These are phyloP conservation scores for Ctenochaetus hawaiiensis DNA, from an alignment of 2,797 vertebrate species.

Conservation along the genomic window DNA sequence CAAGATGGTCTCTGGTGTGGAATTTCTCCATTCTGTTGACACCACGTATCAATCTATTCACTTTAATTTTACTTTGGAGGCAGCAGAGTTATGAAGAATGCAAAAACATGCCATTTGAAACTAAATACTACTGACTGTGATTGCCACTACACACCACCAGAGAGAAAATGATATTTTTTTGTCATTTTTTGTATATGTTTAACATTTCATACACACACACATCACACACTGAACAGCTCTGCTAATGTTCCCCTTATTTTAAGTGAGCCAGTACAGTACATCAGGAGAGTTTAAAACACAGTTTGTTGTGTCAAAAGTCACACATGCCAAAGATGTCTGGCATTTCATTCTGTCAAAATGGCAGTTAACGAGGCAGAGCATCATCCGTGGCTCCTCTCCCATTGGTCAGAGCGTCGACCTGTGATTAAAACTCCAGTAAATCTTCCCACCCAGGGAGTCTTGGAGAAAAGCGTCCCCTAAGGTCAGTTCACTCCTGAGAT, in stretches of 20 bases:
- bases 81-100: too few relatives aligned
- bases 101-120: too few relatives aligned
- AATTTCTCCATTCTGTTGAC: too few relatives aligned
- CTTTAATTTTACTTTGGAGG: too few relatives aligned
- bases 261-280: conserved; percentile 41
- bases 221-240: background rate
- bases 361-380: conserved; percentile 66
- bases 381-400: conserved; percentile 55
- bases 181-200: background rate
- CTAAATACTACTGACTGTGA: too few relatives aligned
- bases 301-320: conserved; percentile 70
- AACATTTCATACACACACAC: background rate
- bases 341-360: conserved; percentile 71
- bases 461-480: conserved; percentile 25
- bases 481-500: conserved; percentile 40
- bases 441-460: conserved; percentile 76
- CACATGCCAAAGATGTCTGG: conserved; percentile 76
- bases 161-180: background rate
- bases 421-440: conserved; percentile 81
- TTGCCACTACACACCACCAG: too few relatives aligned
- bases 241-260: background rate
- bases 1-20: too few relatives aligned
- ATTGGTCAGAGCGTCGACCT: conserved; percentile 75
- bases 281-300: conserved; percentile 45
- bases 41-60: too few relatives aligned